Conservation (phyloP, 2,113 vertebrate species). For the Sorex fumeus region DNA sequence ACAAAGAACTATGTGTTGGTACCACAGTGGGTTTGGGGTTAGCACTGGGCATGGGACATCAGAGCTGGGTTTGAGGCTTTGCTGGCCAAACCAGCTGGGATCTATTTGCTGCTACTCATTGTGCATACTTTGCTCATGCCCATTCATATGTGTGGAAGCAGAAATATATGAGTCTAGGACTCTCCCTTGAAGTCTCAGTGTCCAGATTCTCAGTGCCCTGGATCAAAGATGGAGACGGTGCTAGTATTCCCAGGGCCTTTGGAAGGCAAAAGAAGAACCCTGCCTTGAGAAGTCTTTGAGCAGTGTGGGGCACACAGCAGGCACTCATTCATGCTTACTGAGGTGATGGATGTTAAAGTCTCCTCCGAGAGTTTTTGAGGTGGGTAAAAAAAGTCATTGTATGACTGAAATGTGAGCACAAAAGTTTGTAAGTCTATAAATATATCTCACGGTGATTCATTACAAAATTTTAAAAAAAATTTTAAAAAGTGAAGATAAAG, state of each 20-base stretch:
- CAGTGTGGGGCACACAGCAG: rapidly evolving
- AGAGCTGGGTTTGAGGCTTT: background rate
- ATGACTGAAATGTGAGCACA: too few relatives aligned
- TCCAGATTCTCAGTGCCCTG: background rate
- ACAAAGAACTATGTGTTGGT: background rate
- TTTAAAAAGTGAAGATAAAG: too few relatives aligned
- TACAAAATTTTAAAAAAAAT: too few relatives aligned
- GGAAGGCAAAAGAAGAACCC: background rate
- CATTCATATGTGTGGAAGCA: background rate
- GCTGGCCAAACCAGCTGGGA: background rate
- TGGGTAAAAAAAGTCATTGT: background rate
- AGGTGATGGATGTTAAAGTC: too few relatives aligned
- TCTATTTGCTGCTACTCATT: background rate
- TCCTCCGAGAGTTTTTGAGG: background rate
- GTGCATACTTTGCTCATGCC: background rate
- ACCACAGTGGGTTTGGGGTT: background rate
- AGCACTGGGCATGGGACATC: too few relatives aligned
- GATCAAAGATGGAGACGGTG: background rate
- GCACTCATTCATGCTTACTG: background rate
- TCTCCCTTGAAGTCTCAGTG: background rate
- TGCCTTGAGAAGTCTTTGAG: background rate
- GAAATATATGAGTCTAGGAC: background rate
- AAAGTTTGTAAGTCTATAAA: too few relatives aligned
- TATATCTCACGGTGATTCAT: too few relatives aligned
- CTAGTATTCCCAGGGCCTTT: too few relatives aligned